phyloP scores from a whole-genome alignment of 1,140 invertebrate species.

The Phortica variegata region DNA sequence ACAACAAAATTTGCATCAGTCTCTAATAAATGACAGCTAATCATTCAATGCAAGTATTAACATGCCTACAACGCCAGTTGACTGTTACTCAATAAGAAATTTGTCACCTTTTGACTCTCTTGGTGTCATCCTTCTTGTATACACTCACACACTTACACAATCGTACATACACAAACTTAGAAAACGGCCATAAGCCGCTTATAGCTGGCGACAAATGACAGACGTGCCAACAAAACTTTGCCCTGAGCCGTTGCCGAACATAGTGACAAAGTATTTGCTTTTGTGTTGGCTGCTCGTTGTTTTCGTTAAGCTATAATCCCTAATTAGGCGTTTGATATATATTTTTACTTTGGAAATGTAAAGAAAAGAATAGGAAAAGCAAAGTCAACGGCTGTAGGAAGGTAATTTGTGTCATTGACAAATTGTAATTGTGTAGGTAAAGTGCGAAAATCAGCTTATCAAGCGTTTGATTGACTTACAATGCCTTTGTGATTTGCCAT shows the following conservation, averaged over 20 bases:
- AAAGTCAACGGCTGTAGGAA: constrained; percentile 16
- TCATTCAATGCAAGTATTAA: not conserved
- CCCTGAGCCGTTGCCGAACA: not conserved
- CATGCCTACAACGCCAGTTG: constrained; percentile 1
- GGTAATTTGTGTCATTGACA: constrained; percentile 32
- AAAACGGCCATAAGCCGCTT: too few species aligned
- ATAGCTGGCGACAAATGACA: not conserved
- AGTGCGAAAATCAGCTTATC: constrained; percentile 50
- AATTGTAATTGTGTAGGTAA: constrained; percentile 53
- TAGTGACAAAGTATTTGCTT: not conserved
- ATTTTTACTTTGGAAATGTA: constrained; percentile 5
- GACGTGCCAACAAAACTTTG: constrained; percentile 16
- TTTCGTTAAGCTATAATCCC: constrained; percentile 31
- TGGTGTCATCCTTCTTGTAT: not conserved
- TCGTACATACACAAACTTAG: too few species aligned
- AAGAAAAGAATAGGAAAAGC: constrained; percentile 11
- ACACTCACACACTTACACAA: too few species aligned
- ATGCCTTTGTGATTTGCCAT: too few species aligned
- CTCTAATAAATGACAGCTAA: not conserved
- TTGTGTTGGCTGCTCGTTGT: constrained; percentile 11
- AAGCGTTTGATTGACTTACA: constrained; percentile 9
- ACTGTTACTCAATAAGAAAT: constrained; percentile 12
- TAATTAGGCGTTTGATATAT: constrained; percentile 40
- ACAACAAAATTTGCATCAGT: not conserved
- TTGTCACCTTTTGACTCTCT: constrained; percentile 11